Base-by-base conservation (phyloP, 2,113 vertebrate species). In the Sciurus niger region DNA sequence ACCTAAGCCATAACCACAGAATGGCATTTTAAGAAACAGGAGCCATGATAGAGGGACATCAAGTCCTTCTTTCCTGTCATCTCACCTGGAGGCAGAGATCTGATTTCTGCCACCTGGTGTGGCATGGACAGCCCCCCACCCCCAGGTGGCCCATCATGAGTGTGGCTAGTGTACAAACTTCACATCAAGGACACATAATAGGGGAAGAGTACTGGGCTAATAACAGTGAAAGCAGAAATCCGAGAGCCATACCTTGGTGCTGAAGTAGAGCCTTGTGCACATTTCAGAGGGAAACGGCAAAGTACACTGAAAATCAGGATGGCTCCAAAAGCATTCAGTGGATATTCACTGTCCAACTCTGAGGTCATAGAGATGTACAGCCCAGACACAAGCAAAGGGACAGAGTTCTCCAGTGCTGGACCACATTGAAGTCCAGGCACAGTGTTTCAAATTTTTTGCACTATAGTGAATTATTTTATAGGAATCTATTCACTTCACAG, bases 81-180 rank as follows among this genome's bases (percentile, higher is more conserved):
- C n/a, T 51, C 18, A 80, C 80, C 46, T 95, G 91, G 88, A 95
- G 96, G 96, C 80, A 70, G 2, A 77, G 30, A 4, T 37, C 70
- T 46, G 28, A 82, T 73, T 97, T 68, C 12, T 40, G 60, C 93
- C 14, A n/a, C 13, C 65, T 82, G 25, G 22, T n/a, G 70, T 83
- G 91, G 63, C 90, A 78, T 40, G 14, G 96, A 37, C 16, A 24
- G 37, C 68, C 7, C 37, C 65, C 22, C 14, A 37, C 37, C 37
- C 24, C 51, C 51, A 37, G 0, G 55, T 22, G 55, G 32, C 43
- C 53, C 18, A n/a, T 22, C 37, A 20, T 17, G 68, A 79, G 72
- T 20, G 32, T 32, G n/a, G 8, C 9, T 22, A 13, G 51, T 73
- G 28, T 53, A 73, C 78, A 76, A 83, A 46, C 40, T 84, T 65